These are phyloP conservation scores for Rana temporaria DNA, from an alignment of 2,113 vertebrate species.

Conservation along the genomic window DNA sequence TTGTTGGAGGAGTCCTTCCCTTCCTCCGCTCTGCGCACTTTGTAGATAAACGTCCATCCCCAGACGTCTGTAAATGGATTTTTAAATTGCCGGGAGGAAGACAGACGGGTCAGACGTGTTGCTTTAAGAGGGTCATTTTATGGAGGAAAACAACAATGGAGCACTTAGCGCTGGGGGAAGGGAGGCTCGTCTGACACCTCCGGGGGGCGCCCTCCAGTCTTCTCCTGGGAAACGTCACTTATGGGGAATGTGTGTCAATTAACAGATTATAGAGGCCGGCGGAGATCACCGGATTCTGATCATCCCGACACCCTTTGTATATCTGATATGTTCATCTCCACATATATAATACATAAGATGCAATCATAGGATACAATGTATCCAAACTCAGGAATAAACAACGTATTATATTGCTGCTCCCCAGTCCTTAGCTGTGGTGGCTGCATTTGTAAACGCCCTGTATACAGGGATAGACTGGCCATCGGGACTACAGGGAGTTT, in stretches of 20 bases:
- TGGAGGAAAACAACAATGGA: slow-evolving; percentile 20
- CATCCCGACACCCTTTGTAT: no score
- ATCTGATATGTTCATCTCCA: no score
- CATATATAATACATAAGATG: no score
- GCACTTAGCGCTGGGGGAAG: neutral
- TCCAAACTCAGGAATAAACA: no score
- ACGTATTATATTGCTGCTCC: no score
- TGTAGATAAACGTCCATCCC: slow-evolving; percentile 39
- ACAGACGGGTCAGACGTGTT: slow-evolving; percentile 36
- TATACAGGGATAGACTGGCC: no score
- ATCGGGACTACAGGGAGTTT: no score
- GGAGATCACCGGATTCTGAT: neutral
- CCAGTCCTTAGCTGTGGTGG: no score
- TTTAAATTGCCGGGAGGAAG: slow-evolving; percentile 45
- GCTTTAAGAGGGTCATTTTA: slow-evolving; percentile 45
- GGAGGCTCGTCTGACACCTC: slow-evolving; percentile 26
- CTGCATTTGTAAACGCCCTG: no score
- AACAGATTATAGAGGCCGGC: neutral
- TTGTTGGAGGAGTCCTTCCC: no score
- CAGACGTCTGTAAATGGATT: slow-evolving; percentile 47
- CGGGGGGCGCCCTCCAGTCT: slow-evolving; percentile 2
- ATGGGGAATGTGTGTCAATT: slow-evolving; percentile 12
- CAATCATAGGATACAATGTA: no score
- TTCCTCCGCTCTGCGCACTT: neutral
- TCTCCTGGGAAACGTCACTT: slow-evolving; percentile 6